A percentile compares a stretch with the other conserved stretches of the same genome.
Evolutionary conservation across 2,888 invertebrate species (phyloP).

Genomic region (Meiosimyza platycephala): DNA sequence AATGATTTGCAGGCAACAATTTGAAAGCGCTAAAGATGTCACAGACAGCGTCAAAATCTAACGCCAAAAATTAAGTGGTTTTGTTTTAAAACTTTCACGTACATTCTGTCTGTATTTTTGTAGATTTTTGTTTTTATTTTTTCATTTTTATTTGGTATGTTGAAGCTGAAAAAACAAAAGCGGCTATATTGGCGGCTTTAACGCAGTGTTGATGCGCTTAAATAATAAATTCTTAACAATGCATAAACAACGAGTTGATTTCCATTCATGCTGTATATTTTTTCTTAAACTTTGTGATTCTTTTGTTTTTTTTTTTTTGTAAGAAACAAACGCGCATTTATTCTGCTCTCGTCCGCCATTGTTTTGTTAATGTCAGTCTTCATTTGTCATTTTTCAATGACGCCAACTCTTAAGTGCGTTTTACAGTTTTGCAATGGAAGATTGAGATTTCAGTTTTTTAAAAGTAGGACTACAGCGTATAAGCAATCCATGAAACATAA

Average conservation of each 20-base stretch:
- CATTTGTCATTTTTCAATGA: slow-evolving; percentile 58
- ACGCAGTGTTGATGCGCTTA: slow-evolving; percentile 1
- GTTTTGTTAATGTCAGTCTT: slow-evolving; percentile 65
- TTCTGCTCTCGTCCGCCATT: slow-evolving; percentile 43
- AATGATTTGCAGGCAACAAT: no score
- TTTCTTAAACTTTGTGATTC: not conserved
- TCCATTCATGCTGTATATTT: not conserved
- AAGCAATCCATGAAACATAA: no score
- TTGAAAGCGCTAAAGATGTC: no score
- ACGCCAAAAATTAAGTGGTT: slow-evolving; percentile 64
- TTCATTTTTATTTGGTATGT: not conserved
- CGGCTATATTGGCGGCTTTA: slow-evolving; percentile 7
- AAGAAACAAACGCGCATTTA: not conserved
- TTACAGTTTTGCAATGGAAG: slow-evolving; percentile 13
- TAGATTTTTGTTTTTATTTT: not conserved
- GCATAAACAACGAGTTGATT: slow-evolving; percentile 24
- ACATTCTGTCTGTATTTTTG: slow-evolving; percentile 36
- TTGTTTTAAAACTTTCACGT: slow-evolving; percentile 67
- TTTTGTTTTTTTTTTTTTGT: not conserved
- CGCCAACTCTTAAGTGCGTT: slow-evolving; percentile 30
- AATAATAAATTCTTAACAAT: slow-evolving; percentile 32
- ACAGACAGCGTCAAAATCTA: slow-evolving; percentile 24
- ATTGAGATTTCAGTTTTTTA: no score
- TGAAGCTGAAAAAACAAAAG: not conserved
- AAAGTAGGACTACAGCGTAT: no score